These are phyloP conservation scores for Neoaliturus tenellus DNA, from an alignment of 2,888 invertebrate genomes.

Conservation along the genomic window DNA sequence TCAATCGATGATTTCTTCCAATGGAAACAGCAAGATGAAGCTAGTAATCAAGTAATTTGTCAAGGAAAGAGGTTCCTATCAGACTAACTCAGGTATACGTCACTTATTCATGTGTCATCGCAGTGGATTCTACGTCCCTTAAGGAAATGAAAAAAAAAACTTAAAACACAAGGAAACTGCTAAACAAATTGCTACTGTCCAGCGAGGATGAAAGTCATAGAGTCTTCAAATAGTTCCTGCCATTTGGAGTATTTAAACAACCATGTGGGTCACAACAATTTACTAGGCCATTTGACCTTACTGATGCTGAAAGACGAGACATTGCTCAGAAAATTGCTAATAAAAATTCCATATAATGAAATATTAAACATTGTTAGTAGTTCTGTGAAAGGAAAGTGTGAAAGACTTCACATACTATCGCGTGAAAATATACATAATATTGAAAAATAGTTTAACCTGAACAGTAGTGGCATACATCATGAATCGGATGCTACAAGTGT, in stretches of 20 bases:
- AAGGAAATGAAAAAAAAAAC: not conserved
- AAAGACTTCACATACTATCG: not conserved
- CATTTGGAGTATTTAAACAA: not conserved
- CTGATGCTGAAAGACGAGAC: not conserved
- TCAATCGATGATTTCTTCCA: not conserved
- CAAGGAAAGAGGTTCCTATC: not conserved
- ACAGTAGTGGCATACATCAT: not conserved
- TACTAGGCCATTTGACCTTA: not conserved
- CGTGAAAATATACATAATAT: not conserved
- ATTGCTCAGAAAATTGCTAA: not conserved
- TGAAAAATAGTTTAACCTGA: not conserved
- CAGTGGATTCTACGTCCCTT: not conserved
- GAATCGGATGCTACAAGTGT: not conserved
- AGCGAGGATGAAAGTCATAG: not conserved
- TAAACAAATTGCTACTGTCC: not conserved
- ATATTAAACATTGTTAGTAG: not conserved
- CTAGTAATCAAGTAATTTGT: not conserved
- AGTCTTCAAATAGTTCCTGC: not conserved
- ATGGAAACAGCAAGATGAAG: not conserved
- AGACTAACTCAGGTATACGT: not conserved
- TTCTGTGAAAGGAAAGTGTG: not conserved
- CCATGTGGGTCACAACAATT: not conserved
- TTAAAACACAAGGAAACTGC: not conserved
- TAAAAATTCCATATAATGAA: not conserved
- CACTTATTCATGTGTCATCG: not conserved